Evolutionary conservation across 2,797 vertebrate species (phyloP).

Genomic region (Margarornis squamiger): DNA sequence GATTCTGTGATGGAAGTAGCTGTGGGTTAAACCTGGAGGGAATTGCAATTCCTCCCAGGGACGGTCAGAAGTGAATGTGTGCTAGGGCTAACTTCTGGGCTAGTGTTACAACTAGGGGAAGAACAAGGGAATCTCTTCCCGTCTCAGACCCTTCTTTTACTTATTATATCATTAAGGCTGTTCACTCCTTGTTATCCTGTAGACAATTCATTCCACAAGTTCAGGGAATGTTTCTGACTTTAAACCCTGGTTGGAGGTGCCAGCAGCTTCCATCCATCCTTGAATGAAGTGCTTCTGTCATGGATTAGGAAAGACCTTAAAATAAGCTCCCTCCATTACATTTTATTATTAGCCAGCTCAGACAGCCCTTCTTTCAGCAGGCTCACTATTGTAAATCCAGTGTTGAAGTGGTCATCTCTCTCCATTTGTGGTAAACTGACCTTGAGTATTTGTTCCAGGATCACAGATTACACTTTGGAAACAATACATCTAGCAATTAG

Average conservation of each 20-base stretch:
- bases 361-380: not conserved
- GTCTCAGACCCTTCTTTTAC: not conserved
- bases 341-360: not conserved
- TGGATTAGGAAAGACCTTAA: not conserved
- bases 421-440: not conserved
- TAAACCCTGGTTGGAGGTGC: not conserved
- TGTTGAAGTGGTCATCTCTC: fast-evolving
- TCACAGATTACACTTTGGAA: not conserved
- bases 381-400: not conserved
- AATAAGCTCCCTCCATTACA: not conserved
- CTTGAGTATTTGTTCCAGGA: not conserved
- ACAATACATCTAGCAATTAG: not conserved
- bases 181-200: not conserved
- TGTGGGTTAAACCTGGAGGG: not conserved
- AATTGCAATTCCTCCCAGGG: not conserved
- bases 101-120: not conserved
- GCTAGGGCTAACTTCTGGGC: not conserved
- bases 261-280: not conserved
- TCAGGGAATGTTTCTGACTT: not conserved
- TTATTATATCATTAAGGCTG: not conserved
- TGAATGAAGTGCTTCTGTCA: not conserved
- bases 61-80: not conserved
- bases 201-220: not conserved
- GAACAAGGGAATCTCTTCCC: not conserved
- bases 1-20: not conserved